Percentiles rank a stretch among this genome's conserved stretches.
These are phyloP conservation scores for Theocolax elegans DNA, from an alignment of 1,140 invertebrate species.

Conservation along the genomic window DNA sequence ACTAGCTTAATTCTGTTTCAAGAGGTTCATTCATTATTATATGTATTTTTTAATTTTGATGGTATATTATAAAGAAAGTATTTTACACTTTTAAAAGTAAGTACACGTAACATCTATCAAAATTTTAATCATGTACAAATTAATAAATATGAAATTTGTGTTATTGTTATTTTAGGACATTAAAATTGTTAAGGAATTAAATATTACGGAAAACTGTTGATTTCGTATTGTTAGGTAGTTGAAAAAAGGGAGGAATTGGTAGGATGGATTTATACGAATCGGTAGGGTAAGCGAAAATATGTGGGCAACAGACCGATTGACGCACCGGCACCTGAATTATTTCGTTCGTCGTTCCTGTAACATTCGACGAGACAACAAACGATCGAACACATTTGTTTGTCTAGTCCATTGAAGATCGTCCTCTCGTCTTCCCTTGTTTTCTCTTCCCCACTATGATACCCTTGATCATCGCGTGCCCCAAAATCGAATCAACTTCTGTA, in stretches of 20 bases:
- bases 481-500: constrained; percentile 17
- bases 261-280: neutral
- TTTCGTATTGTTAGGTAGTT: no score
- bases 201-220: no score
- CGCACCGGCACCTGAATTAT: constrained; percentile 45
- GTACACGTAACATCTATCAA: no score
- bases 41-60: no score
- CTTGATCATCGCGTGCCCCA: neutral
- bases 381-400: constrained; percentile 27
- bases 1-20: no score
- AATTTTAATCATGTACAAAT: no score
- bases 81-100: no score
- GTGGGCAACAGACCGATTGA: constrained; percentile 12
- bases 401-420: constrained; percentile 29
- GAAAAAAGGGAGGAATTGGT: neutral
- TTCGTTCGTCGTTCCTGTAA: constrained; percentile 27
- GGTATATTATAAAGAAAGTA: no score
- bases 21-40: no score
- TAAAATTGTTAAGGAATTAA: no score
- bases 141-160: no score
- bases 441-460: neutral
- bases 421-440: neutral
- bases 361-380: constrained; percentile 11
- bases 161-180: no score
- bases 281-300: constrained; percentile 10